These are phyloP conservation scores for Mormyrus lacerda DNA, from an alignment of 2,113 vertebrate species.

Conservation along the genomic window DNA sequence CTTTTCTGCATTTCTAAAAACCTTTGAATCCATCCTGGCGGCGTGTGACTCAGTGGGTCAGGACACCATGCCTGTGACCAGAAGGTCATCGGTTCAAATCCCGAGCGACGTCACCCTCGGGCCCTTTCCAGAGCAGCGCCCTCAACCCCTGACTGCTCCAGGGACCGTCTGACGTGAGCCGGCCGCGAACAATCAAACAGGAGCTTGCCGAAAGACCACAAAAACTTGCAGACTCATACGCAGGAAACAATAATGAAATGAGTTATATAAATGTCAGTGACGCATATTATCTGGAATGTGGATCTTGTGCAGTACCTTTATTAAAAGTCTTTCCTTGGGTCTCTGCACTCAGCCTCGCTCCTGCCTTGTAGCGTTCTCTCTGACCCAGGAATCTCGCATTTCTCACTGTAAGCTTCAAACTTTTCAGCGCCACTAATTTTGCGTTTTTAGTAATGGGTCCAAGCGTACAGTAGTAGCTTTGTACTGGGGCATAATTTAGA, in stretches of 20 bases:
- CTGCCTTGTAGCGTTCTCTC: neutral
- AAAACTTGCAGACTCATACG: neutral
- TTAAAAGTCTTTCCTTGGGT: neutral
- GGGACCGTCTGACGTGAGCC: neutral
- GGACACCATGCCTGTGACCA: neutral
- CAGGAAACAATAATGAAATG: neutral
- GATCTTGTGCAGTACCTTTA: neutral
- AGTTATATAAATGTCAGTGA: neutral
- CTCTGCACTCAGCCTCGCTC: neutral
- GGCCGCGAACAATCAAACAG: neutral
- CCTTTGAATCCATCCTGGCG: neutral
- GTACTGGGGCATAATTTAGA: neutral
- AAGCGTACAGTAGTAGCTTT: neutral
- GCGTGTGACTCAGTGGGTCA: neutral
- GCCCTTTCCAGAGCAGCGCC: neutral
- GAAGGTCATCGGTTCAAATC: neutral
- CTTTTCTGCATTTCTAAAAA: neutral
- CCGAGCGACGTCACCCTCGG: neutral
- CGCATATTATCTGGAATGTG: neutral
- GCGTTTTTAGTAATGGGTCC: neutral
- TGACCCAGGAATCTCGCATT: neutral
- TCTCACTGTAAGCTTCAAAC: neutral
- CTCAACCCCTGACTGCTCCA: neutral
- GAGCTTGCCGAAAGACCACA: neutral
- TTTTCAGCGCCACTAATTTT: neutral